phyloP scores from a whole-genome alignment of 2,113 vertebrate genomes.

The Verasper variegatus region DNA sequence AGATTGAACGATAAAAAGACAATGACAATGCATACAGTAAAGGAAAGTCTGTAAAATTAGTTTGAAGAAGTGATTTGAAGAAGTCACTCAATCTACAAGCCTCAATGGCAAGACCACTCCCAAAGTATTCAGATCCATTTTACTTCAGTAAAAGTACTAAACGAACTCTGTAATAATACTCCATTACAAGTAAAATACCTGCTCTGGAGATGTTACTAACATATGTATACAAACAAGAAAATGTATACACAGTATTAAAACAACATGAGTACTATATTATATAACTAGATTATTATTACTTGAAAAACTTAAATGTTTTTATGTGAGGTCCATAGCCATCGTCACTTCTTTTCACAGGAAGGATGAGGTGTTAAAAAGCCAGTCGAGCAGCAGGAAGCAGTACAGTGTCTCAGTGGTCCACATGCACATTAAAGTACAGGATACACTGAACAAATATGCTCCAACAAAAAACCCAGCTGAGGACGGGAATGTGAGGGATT shows the following conservation, averaged over 20 bases:
- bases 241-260: too few species aligned
- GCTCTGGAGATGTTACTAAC: too few species aligned
- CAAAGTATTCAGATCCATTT: too few species aligned
- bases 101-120: too few species aligned
- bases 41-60: too few species aligned
- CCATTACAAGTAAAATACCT: background rate
- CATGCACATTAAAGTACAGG: conserved; percentile 38
- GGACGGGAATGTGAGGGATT: background rate
- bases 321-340: background rate
- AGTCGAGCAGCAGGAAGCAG: conserved; percentile 33
- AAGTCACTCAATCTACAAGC: too few species aligned
- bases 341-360: conserved; percentile 10
- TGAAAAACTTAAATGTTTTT: background rate
- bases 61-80: too few species aligned
- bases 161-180: too few species aligned
- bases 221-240: too few species aligned
- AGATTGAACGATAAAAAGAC: too few species aligned
- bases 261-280: background rate
- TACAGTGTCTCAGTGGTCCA: conserved; percentile 11
- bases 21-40: too few species aligned
- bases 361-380: background rate
- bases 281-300: background rate
- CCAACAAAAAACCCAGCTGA: background rate
- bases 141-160: background rate
- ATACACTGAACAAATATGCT: conserved; percentile 27